phyloP scores from a whole-genome alignment of 2,888 invertebrate species.

The Amiota minor region DNA sequence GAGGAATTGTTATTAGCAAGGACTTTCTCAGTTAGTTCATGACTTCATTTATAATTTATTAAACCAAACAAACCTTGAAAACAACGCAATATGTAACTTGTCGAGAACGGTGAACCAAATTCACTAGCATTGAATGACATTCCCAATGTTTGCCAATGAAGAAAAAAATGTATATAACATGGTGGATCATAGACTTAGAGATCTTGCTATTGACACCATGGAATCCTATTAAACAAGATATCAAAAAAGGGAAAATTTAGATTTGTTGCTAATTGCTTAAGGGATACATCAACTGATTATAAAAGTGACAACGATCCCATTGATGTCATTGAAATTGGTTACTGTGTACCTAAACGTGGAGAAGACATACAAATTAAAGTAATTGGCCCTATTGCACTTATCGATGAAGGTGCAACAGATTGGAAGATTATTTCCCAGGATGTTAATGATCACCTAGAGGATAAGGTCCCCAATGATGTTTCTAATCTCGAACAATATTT shows the following conservation, averaged over 20 bases:
- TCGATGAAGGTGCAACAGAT: conserved; percentile 99
- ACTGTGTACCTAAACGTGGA: conserved; percentile 82
- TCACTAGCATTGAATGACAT: conserved; percentile 99
- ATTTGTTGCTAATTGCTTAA: conserved; percentile 98
- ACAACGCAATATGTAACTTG: too few relatives aligned
- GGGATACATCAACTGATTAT: conserved; percentile 96
- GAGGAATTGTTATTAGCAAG: too few relatives aligned
- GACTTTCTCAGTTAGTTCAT: too few relatives aligned
- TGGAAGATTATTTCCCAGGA: conserved; percentile 98
- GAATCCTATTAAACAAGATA: conserved; percentile 98
- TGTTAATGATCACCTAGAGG: conserved; percentile 91
- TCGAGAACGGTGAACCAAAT: too few relatives aligned
- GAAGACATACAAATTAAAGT: conserved; percentile 91
- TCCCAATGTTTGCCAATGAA: conserved; percentile 84
- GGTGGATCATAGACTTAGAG: conserved; percentile 99
- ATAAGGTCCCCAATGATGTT: conserved; percentile 86
- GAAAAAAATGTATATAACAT: conserved; percentile 89
- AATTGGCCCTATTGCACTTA: conserved; percentile 93
- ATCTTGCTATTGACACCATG: conserved; percentile 88
- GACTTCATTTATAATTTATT: too few relatives aligned
- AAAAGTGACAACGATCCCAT: conserved; percentile 98
- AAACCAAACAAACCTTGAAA: too few relatives aligned
- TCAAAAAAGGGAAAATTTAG: conserved; percentile 95
- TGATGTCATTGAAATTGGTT: conserved; percentile 97
- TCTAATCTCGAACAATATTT: conserved; percentile 91